Conservation (phyloP, 2,888 invertebrate species). For the Masnerella sp. region DNA sequence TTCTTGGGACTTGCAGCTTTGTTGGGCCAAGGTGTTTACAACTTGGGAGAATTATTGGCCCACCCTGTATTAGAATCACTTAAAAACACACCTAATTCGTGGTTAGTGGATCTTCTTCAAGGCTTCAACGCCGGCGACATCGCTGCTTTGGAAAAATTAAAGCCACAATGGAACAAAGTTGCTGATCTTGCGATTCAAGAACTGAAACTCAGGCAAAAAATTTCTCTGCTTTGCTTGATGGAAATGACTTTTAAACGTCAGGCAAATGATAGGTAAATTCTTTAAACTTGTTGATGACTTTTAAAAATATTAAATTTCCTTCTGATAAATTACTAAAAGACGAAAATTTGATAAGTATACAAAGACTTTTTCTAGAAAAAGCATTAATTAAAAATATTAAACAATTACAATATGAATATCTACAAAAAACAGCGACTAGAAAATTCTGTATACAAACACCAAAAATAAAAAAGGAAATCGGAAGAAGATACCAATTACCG, state of each 20-base stretch:
- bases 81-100: slow-evolving; percentile 88
- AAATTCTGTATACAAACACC: background rate
- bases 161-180: slow-evolving; percentile 86
- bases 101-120: slow-evolving; percentile 91
- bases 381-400: background rate
- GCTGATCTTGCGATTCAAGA: slow-evolving; percentile 92
- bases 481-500: background rate
- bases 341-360: background rate
- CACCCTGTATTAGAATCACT: slow-evolving; percentile 95
- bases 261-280: slow-evolving; percentile 84
- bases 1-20: slow-evolving; percentile 96
- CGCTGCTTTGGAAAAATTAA: slow-evolving; percentile 83
- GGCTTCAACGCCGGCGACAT: slow-evolving; percentile 93
- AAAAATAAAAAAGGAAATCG: background rate
- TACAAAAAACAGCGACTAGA: background rate
- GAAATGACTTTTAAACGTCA: slow-evolving; percentile 99
- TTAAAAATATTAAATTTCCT: background rate
- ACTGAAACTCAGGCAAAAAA: slow-evolving; percentile 91
- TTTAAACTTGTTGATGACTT: background rate
- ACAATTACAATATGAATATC: background rate
- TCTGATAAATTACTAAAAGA: background rate
- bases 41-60: slow-evolving; percentile 96
- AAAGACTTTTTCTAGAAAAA: slow-evolving; percentile 1
- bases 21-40: slow-evolving; percentile 96
- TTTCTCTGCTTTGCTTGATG: slow-evolving; percentile 97